These are phyloP conservation scores for Ichneumoninae sp. DNA, from an alignment of 2,888 invertebrate species.

Conservation along the genomic window DNA sequence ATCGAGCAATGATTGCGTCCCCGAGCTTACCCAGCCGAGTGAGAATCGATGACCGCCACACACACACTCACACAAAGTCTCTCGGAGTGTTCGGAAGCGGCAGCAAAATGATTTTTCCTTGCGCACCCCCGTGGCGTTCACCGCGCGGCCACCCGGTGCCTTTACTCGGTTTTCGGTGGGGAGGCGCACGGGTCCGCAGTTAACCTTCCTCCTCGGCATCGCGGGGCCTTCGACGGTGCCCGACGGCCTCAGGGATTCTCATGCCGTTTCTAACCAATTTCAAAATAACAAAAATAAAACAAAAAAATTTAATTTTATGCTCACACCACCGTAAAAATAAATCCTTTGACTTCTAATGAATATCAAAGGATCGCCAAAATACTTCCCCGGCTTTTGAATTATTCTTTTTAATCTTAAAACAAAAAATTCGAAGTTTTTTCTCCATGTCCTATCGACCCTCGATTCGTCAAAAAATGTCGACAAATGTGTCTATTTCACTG, in stretches of 20 bases:
- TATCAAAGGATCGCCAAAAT: neutral
- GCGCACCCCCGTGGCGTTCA: constrained; percentile 80
- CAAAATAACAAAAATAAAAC: neutral
- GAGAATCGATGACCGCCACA: constrained; percentile 24
- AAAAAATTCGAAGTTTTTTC: neutral
- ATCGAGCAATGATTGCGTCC: constrained; percentile 71
- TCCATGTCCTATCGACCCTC: neutral
- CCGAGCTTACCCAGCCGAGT: constrained; percentile 4
- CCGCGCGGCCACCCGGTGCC: constrained; percentile 81
- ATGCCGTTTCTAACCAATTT: constrained; percentile 28
- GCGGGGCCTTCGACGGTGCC: constrained; percentile 59
- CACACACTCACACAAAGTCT: constrained; percentile 1
- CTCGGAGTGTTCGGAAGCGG: constrained; percentile 49
- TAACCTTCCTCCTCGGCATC: constrained; percentile 74
- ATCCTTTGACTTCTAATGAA: neutral
- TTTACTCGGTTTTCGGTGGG: constrained; percentile 74
- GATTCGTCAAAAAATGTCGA: neutral
- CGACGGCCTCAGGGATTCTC: constrained; percentile 60
- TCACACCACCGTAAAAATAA: neutral
- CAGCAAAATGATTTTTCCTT: constrained; percentile 78
- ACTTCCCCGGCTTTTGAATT: no score
- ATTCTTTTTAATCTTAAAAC: no score
- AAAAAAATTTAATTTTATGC: neutral
- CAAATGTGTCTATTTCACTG: neutral
- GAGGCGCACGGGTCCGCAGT: constrained; percentile 74